phyloP scores from a whole-genome alignment of 2,888 invertebrate genomes.

The Microchrysa polita region DNA sequence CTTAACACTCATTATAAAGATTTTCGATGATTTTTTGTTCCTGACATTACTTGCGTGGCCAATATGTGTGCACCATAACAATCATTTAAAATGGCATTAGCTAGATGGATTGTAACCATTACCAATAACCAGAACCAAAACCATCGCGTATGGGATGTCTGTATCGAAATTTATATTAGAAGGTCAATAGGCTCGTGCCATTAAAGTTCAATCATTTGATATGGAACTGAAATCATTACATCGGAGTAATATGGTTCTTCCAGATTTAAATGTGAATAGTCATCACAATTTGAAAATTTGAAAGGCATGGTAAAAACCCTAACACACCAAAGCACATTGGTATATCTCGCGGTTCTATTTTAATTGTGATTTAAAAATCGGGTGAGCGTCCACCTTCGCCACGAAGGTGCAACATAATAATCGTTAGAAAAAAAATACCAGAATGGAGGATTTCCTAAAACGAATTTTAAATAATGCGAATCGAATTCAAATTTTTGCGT shows the following conservation, averaged over 20 bases:
- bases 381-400: too few species aligned
- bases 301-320: conserved; percentile 17
- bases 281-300: conserved; percentile 16
- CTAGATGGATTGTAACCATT: not conserved
- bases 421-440: too few species aligned
- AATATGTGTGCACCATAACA: conserved; percentile 13
- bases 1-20: conserved; percentile 3
- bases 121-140: not conserved
- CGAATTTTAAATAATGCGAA: conserved; percentile 23
- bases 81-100: conserved; percentile 36
- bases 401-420: too few species aligned
- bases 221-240: not conserved
- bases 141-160: not conserved
- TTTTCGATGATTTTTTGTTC: conserved; percentile 20
- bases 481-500: conserved; percentile 4
- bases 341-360: not conserved
- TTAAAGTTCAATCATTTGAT: conserved; percentile 14
- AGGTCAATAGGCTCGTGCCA: conserved; percentile 39
- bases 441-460: not conserved
- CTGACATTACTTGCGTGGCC: not conserved
- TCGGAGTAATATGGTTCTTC: conserved; percentile 29
- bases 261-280: conserved; percentile 12
- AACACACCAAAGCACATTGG: not conserved
- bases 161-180: conserved; percentile 24
- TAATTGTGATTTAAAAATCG: not conserved